Conservation (phyloP, 2,113 vertebrate species). For the Myotis lucifugus region DNA sequence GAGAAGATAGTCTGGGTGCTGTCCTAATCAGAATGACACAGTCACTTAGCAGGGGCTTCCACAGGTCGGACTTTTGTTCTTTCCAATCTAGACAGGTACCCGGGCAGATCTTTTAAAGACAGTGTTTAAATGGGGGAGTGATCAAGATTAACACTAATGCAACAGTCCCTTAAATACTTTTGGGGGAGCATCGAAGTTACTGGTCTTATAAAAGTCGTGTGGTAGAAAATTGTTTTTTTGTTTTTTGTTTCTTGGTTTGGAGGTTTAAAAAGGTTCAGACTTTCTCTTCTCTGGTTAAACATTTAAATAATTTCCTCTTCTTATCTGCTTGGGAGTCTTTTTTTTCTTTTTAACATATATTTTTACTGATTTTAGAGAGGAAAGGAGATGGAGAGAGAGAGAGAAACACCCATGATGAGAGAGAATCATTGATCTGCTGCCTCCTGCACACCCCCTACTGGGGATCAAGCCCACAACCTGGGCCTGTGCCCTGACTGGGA, state of each 20-base stretch:
- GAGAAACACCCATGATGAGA: too few relatives aligned
- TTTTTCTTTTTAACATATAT: too few relatives aligned
- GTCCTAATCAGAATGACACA: not conserved
- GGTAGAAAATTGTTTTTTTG: constrained; percentile 6
- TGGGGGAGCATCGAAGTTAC: not conserved
- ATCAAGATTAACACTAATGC: not conserved
- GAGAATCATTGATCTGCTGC: too few relatives aligned
- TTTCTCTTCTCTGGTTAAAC: constrained; percentile 39
- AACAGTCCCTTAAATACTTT: constrained; percentile 26
- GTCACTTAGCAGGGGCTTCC: not conserved
- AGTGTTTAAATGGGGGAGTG: not conserved
- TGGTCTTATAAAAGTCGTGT: not conserved
- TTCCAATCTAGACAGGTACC: not conserved
- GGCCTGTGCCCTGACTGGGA: too few relatives aligned
- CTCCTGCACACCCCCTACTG: too few relatives aligned
- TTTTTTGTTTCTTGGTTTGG: not conserved
- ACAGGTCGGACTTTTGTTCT: not conserved
- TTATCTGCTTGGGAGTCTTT: not conserved
- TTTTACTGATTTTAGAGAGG: too few relatives aligned
- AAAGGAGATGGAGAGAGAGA: too few relatives aligned
- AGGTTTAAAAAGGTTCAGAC: not conserved
- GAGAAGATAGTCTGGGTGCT: not conserved
- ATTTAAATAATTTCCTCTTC: not conserved
- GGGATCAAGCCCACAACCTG: too few relatives aligned
- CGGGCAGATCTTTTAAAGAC: not conserved